Conservation (phyloP, 2,113 vertebrate species). For the Rattus rattus region DNA sequence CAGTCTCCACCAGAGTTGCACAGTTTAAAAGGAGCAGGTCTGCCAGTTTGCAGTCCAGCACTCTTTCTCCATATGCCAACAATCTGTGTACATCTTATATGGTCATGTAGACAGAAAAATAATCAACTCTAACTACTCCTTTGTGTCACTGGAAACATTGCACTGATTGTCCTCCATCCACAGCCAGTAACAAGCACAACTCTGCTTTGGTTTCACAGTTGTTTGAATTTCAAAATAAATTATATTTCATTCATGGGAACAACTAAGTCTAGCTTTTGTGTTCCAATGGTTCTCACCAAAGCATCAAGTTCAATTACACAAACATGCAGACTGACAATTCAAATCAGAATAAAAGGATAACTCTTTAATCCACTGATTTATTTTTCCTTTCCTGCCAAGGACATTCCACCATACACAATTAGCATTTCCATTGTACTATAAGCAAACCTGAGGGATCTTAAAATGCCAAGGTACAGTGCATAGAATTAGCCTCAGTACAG, state of each 20-base stretch:
- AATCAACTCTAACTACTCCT: not conserved
- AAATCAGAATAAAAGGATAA: conserved; percentile 61
- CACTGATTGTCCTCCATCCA: not conserved
- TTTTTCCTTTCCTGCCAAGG: conserved; percentile 30
- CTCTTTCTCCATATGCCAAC: not conserved
- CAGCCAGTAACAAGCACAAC: not conserved
- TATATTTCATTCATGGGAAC: conserved; percentile 60
- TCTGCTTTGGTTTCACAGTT: conserved; percentile 37
- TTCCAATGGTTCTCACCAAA: conserved; percentile 69
- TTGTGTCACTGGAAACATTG: not conserved
- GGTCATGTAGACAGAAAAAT: not conserved
- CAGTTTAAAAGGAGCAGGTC: not conserved
- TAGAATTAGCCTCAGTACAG: not conserved
- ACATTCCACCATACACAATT: not conserved
- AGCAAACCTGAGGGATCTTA: not conserved
- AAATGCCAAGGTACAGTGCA: not conserved
- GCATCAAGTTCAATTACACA: conserved; percentile 63
- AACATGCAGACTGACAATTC: conserved; percentile 48
- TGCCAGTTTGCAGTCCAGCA: not conserved
- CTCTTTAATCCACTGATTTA: conserved; percentile 57
- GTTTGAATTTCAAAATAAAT: conserved; percentile 66
- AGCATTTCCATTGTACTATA: conserved; percentile 7
- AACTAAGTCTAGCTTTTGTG: conserved; percentile 13
- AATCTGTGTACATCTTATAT: not conserved
- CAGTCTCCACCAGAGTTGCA: not conserved